Conservation (phyloP, 2,888 invertebrate genomes). For the Hedya salicella region DNA sequence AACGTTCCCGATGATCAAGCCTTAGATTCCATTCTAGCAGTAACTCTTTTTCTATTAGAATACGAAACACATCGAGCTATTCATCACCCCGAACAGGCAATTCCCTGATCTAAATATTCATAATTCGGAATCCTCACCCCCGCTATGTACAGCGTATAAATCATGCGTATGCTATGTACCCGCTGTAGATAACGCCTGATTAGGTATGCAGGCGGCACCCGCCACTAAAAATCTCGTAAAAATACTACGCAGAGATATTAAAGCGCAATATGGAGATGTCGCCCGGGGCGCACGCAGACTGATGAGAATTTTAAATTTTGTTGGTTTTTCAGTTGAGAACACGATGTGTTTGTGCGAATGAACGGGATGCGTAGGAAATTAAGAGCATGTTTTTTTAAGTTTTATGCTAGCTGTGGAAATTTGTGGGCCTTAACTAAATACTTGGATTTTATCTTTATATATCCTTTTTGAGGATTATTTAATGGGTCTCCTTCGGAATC, state of each 20-base stretch:
- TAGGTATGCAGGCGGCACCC: conserved; percentile 57
- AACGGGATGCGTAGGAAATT: conserved; percentile 6
- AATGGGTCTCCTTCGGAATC: too few relatives aligned
- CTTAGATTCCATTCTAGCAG: too few relatives aligned
- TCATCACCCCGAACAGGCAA: conserved; percentile 24
- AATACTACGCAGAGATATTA: conserved; percentile 64
- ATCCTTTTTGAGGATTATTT: too few relatives aligned
- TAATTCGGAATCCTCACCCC: not conserved
- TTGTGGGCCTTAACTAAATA: too few relatives aligned
- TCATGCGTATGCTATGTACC: conserved; percentile 16
- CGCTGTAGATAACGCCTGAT: conserved; percentile 57
- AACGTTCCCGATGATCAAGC: too few relatives aligned
- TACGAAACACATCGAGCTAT: not conserved
- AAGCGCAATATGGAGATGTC: conserved; percentile 46
- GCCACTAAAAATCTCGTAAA: conserved; percentile 67
- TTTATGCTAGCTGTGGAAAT: too few relatives aligned
- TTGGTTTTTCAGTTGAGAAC: conserved; percentile 30
- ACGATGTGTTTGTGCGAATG: conserved; percentile 18
- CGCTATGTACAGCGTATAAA: conserved; percentile 10
- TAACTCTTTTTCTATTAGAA: conserved; percentile 3
- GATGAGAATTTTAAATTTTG: conserved; percentile 44
- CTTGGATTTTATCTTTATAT: too few relatives aligned
- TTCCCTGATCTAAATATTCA: conserved; percentile 35
- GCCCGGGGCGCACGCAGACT: conserved; percentile 15
- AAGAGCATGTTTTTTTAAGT: not conserved